Percentiles rank a stretch among this genome's conserved stretches.
Evolutionary conservation across 92 coral and sea anemone genomes (phyloP).

Genomic region (Umimayanthus kanabou): DNA sequence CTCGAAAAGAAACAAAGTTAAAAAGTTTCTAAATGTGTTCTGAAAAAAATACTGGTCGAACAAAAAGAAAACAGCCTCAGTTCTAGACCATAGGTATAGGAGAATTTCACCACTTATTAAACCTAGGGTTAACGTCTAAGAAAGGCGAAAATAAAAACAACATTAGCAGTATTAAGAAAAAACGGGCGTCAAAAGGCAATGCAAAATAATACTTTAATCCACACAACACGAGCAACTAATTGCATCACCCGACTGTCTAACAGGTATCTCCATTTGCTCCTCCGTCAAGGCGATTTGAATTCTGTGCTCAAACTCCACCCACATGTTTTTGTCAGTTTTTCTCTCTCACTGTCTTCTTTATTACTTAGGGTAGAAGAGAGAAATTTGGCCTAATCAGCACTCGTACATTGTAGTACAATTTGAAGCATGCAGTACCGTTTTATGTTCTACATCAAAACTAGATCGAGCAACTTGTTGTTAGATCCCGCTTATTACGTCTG

Average conservation of each 20-base stretch:
- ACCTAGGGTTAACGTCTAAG: background rate
- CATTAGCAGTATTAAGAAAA: background rate
- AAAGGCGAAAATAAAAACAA: background rate
- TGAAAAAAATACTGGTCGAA: background rate
- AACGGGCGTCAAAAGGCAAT: background rate
- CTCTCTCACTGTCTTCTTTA: background rate
- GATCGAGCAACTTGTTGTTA: background rate
- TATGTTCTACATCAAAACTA: no score
- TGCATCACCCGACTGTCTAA: background rate
- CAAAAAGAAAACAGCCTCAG: background rate
- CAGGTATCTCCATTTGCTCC: slow-evolving; percentile 22
- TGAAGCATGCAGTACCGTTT: background rate
- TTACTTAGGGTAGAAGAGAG: background rate
- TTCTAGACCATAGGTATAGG: background rate
- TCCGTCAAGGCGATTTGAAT: background rate
- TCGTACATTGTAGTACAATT: background rate
- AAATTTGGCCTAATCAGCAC: background rate
- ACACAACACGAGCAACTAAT: background rate
- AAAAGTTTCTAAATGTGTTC: background rate
- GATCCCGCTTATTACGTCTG: background rate
- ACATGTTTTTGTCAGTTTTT: background rate
- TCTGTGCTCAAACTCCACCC: slow-evolving; percentile 23
- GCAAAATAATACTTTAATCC: background rate
- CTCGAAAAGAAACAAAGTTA: background rate
- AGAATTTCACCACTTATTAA: background rate